A percentile compares a stretch with the other conserved stretches of the same genome.
These are phyloP conservation scores for Notarius quadriscutis DNA, from an alignment of 2,113 vertebrate genomes.

Conservation along the genomic window DNA sequence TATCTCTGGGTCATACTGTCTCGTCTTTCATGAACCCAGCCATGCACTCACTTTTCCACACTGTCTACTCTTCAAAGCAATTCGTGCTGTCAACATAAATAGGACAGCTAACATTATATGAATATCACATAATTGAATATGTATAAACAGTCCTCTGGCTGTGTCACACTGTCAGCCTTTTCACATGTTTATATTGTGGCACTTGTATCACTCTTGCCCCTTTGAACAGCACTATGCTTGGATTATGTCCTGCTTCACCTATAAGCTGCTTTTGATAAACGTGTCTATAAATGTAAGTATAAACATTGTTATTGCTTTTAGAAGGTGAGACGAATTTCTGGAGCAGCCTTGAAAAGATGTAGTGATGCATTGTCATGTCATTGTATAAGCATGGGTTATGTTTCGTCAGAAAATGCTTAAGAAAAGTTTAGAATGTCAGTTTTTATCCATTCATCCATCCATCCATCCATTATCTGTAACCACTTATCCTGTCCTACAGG, in stretches of 20 bases:
- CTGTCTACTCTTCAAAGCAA: neutral
- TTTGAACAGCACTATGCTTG: neutral
- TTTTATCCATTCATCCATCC: too few relatives aligned
- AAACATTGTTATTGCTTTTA: neutral
- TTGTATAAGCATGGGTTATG: neutral
- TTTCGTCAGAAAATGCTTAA: neutral
- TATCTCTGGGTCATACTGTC: constrained; percentile 1
- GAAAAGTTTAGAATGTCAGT: too few relatives aligned
- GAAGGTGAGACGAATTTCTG: neutral
- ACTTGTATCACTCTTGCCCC: neutral
- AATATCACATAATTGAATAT: neutral
- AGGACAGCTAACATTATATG: neutral
- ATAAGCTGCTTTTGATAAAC: neutral
- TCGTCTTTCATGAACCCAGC: neutral
- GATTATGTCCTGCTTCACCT: constrained; percentile 5
- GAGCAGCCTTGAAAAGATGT: neutral
- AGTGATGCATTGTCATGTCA: neutral
- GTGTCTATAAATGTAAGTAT: constrained; percentile 1
- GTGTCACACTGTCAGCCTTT: neutral
- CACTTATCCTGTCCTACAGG: too few relatives aligned
- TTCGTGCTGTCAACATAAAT: neutral
- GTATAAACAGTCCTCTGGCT: neutral
- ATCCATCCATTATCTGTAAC: too few relatives aligned
- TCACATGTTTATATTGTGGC: neutral
- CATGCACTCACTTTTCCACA: neutral